Conservation (phyloP, 1,140 invertebrate genomes). For the Drosophila tropicalis region DNA sequence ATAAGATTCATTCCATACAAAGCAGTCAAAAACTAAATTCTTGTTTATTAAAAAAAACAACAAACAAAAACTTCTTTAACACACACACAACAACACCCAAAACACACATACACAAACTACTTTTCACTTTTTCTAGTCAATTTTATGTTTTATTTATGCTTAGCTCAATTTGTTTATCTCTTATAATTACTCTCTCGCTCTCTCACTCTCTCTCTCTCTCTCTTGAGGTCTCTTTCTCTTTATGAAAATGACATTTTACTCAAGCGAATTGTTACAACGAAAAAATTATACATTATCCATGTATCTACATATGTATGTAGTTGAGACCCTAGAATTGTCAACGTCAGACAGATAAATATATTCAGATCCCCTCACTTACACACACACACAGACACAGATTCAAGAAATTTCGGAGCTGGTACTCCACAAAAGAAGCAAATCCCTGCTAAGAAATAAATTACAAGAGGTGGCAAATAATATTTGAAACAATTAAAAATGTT, state of each 20-base stretch:
- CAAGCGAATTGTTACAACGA: slow-evolving; percentile 74
- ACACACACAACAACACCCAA: slow-evolving; percentile 1
- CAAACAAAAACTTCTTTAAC: too few species aligned
- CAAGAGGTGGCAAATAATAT: slow-evolving; percentile 3
- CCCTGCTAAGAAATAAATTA: slow-evolving; percentile 12
- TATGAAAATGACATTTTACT: slow-evolving; percentile 40
- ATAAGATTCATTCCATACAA: slow-evolving; percentile 53
- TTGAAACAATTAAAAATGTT: slow-evolving; percentile 3
- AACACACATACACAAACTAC: slow-evolving; percentile 26
- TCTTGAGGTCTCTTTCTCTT: slow-evolving; percentile 8
- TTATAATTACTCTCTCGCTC: slow-evolving; percentile 10
- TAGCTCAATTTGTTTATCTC: not conserved
- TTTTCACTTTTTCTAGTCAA: slow-evolving; percentile 60
- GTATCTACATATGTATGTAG: too few species aligned
- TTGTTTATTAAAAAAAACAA: slow-evolving; percentile 28
- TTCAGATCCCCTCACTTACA: not conserved
- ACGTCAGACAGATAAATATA: not conserved
- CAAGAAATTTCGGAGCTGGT: slow-evolving; percentile 67
- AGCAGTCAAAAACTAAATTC: slow-evolving; percentile 33
- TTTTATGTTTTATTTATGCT: slow-evolving; percentile 24
- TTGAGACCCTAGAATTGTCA: slow-evolving; percentile 26
- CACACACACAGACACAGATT: slow-evolving; percentile 34
- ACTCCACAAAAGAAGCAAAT: slow-evolving; percentile 52
- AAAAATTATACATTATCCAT: slow-evolving; percentile 23
- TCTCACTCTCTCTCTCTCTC: slow-evolving; percentile 16